Evolutionary conservation across 2,797 vertebrate genomes (phyloP), one percentile per base, ranked within the genome.

Genomic region (Squalus acanthias): DNA sequence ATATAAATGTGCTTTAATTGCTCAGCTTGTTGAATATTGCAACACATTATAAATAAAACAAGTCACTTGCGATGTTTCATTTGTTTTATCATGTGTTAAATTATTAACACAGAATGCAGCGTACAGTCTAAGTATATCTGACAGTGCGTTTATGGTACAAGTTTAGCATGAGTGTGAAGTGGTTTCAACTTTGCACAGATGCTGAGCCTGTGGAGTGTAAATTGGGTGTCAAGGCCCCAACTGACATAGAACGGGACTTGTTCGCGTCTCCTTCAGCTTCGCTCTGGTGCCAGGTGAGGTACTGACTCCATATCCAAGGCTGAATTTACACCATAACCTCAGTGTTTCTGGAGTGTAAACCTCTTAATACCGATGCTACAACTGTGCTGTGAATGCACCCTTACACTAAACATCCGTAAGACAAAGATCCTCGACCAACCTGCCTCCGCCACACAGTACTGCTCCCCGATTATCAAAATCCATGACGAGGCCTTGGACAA

Each of bases 1-100:
- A 63, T 63, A n/a, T 8, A 50, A 69, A 72, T 95, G n/a, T 8
- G 26, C 39, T 95, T 95, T 95, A 53, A 76, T 74, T 57, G 46
- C 46, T 76, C 94, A 95, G 67, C 93, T 20, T 95, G 70, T 57
- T 95, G 70, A 95, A 95, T 74, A 76, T 76, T 72, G 39, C 50
- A 74, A 33, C 33, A 50, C 29, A 17, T 95, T 76, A 74, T 92
- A 92, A 92, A 92, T 92, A 76, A 95, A 74, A 74, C 15, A 72
- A 95, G 46, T 60, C n/a, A 1, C 70, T 93, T 29, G 46, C 22
- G 12, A 95, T 53, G 39, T 26, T 72, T 26, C 93, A 76, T 72
- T 95, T 74, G 29, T 57, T 76, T 74, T 76, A 95, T 39, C 20
- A 74, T 57, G 29, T 50, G 20, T 57, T 24, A 76, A 33, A 74